Conservation (phyloP, 37 sponge, comb jelly and placozoan species). For the Dysidea cf. avara region DNA sequence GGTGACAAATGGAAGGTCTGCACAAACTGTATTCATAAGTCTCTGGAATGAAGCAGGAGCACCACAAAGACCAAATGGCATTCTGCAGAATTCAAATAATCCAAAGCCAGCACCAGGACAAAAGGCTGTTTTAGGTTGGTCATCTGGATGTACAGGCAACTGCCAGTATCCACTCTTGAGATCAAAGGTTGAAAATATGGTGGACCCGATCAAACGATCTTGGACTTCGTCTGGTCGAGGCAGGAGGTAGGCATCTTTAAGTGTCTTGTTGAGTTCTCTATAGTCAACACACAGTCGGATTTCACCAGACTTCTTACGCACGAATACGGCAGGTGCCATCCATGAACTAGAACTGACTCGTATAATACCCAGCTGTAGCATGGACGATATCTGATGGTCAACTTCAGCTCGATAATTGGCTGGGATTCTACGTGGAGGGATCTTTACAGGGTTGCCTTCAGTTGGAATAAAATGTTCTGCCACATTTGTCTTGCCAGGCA, state of each 20-base stretch:
- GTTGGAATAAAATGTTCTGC: not conserved
- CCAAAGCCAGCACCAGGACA: conserved; percentile 25
- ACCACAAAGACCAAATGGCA: conserved; percentile 17
- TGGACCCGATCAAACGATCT: not conserved
- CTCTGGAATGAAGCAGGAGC: conserved; percentile 24
- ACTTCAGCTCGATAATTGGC: conserved; percentile 12
- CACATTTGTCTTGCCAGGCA: not conserved
- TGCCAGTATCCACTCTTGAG: not conserved
- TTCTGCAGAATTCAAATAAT: conserved; percentile 8
- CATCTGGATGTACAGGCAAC: not conserved
- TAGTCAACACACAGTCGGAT: conserved; percentile 30
- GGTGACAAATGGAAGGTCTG: not conserved
- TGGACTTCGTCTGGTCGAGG: conserved; percentile 10
- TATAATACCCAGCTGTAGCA: not conserved
- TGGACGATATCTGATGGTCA: not conserved
- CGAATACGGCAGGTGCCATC: conserved; percentile 22
- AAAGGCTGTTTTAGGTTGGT: conserved; percentile 18
- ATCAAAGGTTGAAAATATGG: conserved; percentile 2
- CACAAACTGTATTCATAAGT: conserved; percentile 15
- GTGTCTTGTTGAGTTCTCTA: conserved; percentile 1
- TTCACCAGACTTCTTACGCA: conserved; percentile 1
- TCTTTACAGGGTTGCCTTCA: conserved; percentile 22
- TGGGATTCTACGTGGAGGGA: conserved; percentile 17
- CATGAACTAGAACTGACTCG: conserved; percentile 4
- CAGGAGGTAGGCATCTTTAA: conserved; percentile 25